Evolutionary conservation across 2,797 vertebrate genomes (phyloP), one percentile per base, ranked within the genome.

Genomic region (Gymnopithys bicolor): DNA sequence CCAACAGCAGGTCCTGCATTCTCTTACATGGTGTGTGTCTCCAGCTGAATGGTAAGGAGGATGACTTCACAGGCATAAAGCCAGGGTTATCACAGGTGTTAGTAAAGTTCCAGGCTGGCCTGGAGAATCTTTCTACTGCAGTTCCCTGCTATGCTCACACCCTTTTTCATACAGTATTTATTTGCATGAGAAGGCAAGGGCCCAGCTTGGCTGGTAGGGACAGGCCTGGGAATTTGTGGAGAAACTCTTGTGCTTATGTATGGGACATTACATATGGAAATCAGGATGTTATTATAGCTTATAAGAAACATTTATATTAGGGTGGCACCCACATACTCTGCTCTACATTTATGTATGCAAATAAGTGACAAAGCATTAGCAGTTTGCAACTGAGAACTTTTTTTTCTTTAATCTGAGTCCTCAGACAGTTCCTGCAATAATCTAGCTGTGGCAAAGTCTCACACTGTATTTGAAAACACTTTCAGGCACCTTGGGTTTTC

Each of bases 191-290:
- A 35, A 63, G 73, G 66, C 68, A 86, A 73, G 37, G 84, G 37
- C 55, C 41, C 3, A 4, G 62, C 39, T 81, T 52, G 76, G 52
- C 88, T 95, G 92, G 86, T 66, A 89, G 75, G 32, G 30, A 11
- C 91, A 90, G 37, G 87, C 62, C 83, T 96, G 95, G 85, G 94
- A 97, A 95, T 67, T 43, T 46, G 59, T 67, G 76, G 66, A 85
- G 79, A 91, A 95, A 88, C 64, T 45, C 30, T 52, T 81, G 58
- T 73, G 55, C 76, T 93, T 63, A 55, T 73, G 43, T 73, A 94
- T 67, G 51, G 89, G 62, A 88, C 81, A 91, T 95, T 96, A 79
- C 69, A 39, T 93, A 96, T 96, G 95, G 94, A 97, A 96, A 96
- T 96, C 19, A 69, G 13, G 8, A 64, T 71, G 60, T 82, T 96